Percentiles rank a stretch among this genome's conserved stretches.
These are phyloP conservation scores for Polyploca ridens DNA, from an alignment of 2,888 invertebrate species.

Conservation along the genomic window DNA sequence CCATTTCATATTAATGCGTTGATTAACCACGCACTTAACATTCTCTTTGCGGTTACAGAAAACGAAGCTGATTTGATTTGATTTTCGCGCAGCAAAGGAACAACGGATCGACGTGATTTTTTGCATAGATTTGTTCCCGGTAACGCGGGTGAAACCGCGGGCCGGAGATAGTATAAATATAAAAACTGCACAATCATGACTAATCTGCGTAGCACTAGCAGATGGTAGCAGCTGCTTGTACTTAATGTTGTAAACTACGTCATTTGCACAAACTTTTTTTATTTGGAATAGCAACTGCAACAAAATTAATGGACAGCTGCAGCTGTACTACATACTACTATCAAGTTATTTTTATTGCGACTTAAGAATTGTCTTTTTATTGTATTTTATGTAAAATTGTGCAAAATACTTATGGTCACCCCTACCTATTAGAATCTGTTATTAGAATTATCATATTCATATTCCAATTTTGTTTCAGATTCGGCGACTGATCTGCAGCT, in stretches of 20 bases:
- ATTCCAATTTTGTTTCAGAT: conserved; percentile 51
- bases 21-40: conserved; percentile 31
- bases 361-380: no score
- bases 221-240: conserved; percentile 38
- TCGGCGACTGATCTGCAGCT: conserved; percentile 23
- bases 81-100: no score
- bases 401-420: no score
- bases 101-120: no score
- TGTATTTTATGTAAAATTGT: no score
- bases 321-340: conserved; percentile 25
- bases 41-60: conserved; percentile 28
- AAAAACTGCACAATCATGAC: conserved; percentile 6
- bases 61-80: conserved; percentile 7
- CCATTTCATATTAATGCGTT: conserved; percentile 25
- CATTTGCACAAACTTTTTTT: conserved; percentile 37
- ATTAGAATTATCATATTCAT: background rate
- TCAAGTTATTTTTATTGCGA: conserved; percentile 28
- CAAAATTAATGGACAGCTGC: conserved; percentile 46
- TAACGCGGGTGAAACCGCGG: no score
- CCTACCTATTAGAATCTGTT: no score
- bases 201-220: conserved; percentile 7
- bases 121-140: no score
- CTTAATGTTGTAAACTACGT: conserved; percentile 33
- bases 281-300: conserved; percentile 21
- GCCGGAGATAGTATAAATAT: background rate